Evolutionary conservation across 2,888 invertebrate species (phyloP).

Genomic region (Cryptosula pallasiana): DNA sequence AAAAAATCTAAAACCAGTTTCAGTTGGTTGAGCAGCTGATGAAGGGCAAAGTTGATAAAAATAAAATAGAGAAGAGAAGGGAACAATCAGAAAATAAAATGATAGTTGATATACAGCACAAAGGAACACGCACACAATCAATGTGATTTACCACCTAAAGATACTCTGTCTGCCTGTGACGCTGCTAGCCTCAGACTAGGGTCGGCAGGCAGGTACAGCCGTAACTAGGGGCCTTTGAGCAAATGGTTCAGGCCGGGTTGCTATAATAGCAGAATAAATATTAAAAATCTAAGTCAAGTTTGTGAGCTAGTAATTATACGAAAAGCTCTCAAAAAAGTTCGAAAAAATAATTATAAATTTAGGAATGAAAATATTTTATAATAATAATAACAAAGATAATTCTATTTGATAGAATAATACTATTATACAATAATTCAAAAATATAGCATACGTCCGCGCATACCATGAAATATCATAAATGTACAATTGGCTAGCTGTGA

Average conservation of each 20-base stretch:
- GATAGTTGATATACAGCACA: background rate
- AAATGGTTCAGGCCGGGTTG: slow-evolving; percentile 23
- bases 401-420: too few species aligned
- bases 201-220: background rate
- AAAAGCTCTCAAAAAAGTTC: too few species aligned
- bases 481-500: background rate
- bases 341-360: too few species aligned
- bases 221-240: slow-evolving; percentile 23
- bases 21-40: too few species aligned
- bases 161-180: background rate
- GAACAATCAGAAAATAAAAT: background rate
- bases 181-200: background rate
- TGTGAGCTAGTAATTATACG: too few species aligned
- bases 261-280: background rate
- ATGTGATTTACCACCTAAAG: slow-evolving; percentile 18
- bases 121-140: slow-evolving; percentile 1
- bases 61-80: background rate
- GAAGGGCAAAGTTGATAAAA: too few species aligned
- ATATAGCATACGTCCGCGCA: background rate
- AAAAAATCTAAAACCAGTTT: too few species aligned
- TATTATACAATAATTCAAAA: background rate
- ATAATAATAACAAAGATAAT: too few species aligned
- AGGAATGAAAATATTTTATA: too few species aligned
- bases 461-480: background rate
- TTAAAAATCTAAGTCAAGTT: too few species aligned